These are phyloP conservation scores for Torymus aiolomorphi DNA, from an alignment of 2,888 invertebrate genomes.

Conservation along the genomic window DNA sequence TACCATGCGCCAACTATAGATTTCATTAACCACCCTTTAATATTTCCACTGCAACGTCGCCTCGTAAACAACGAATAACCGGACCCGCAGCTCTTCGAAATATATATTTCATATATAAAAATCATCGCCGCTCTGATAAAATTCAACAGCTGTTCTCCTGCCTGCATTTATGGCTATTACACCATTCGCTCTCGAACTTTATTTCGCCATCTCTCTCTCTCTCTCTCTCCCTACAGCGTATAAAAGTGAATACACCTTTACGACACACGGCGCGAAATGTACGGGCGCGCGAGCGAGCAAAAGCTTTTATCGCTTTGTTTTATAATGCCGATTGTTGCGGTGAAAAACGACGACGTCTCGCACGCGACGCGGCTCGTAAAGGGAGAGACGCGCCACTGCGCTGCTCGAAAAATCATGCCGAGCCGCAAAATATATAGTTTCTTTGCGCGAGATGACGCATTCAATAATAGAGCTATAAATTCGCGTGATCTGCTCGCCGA, in stretches of 20 bases:
- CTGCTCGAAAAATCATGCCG: slow-evolving; percentile 17
- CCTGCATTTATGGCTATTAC: not conserved
- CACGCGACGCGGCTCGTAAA: not conserved
- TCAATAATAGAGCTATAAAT: slow-evolving; percentile 56
- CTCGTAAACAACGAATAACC: too few species aligned
- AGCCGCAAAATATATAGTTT: not conserved
- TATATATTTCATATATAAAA: too few species aligned
- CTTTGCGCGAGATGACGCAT: slow-evolving; percentile 44
- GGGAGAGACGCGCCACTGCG: too few species aligned
- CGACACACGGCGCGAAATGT: not conserved
- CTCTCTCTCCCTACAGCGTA: not conserved
- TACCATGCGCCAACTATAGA: too few species aligned
- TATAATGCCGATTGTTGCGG: slow-evolving; percentile 4
- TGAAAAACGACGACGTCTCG: slow-evolving; percentile 7
- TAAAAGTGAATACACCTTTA: not conserved
- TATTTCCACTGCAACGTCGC: too few species aligned
- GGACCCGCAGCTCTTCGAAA: too few species aligned
- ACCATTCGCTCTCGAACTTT: slow-evolving; percentile 2
- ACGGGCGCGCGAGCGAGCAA: not conserved
- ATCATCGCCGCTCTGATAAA: too few species aligned
- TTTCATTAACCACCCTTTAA: too few species aligned
- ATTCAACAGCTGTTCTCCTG: too few species aligned
- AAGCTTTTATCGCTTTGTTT: slow-evolving; percentile 1
- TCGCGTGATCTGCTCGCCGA: not conserved
- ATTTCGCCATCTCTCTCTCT: slow-evolving; percentile 7